phyloP scores from a whole-genome alignment of 2,888 invertebrate genomes.

The Labia minor region DNA sequence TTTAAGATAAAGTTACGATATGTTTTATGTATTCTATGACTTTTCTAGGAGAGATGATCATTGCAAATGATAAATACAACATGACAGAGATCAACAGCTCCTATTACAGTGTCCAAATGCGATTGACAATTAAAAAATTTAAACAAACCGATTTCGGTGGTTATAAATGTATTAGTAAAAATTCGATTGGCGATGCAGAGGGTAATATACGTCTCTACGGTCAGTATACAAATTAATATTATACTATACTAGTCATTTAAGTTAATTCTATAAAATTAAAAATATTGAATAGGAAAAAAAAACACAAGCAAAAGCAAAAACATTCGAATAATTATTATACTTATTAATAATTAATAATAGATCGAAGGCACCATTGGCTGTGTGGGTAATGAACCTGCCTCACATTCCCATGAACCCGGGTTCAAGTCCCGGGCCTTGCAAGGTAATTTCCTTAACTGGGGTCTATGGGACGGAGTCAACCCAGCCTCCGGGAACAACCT shows the following conservation, averaged over 20 bases:
- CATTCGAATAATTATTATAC: constrained; percentile 15
- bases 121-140: constrained; percentile 61
- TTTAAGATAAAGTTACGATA: no score
- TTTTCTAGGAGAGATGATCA: constrained; percentile 80
- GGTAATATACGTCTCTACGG: constrained; percentile 81
- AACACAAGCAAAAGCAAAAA: not conserved
- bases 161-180: constrained; percentile 85
- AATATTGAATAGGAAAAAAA: not conserved
- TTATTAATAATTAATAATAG: no score
- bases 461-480: no score
- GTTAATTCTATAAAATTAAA: not conserved
- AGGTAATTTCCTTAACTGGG: no score
- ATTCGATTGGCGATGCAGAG: constrained; percentile 83
- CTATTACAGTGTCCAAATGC: constrained; percentile 77
- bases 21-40: no score
- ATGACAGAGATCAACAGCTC: constrained; percentile 69
- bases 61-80: constrained; percentile 71
- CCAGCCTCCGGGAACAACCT: no score
- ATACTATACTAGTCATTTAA: not conserved
- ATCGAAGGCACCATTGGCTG: no score
- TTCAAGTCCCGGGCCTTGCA: no score
- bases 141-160: constrained; percentile 69
- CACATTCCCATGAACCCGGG: no score
- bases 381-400: no score
- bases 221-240: constrained; percentile 45